Conservation (phyloP, 1,140 invertebrate species). For the Macrocentrus cingulum region DNA sequence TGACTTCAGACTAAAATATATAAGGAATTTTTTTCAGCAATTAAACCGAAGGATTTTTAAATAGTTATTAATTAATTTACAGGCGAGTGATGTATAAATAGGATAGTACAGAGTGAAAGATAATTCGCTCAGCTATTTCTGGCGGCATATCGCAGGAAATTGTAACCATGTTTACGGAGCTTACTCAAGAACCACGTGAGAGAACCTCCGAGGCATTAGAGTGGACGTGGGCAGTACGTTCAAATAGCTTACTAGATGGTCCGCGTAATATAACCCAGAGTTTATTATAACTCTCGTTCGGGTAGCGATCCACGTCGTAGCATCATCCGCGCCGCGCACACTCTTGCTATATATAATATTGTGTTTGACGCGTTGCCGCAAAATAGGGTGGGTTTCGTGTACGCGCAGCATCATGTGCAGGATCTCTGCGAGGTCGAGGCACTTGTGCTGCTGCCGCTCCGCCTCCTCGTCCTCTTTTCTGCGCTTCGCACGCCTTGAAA, state of each 20-base stretch:
- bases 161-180: no score
- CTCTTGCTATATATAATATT: no score
- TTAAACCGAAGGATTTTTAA: no score
- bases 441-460: not conserved
- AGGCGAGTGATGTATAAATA: no score
- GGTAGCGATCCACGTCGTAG: constrained; percentile 8
- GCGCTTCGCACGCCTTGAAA: no score
- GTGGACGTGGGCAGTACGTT: constrained; percentile 24
- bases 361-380: not conserved
- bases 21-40: no score
- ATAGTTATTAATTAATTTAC: no score
- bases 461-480: not conserved
- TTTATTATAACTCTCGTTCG: constrained; percentile 46
- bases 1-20: no score
- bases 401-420: no score
- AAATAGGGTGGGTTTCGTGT: not conserved
- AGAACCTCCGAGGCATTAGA: constrained; percentile 9
- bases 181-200: not conserved
- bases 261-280: constrained; percentile 41
- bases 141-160: not conserved
- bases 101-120: no score
- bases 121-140: no score
- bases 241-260: constrained; percentile 24
- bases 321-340: constrained; percentile 12
- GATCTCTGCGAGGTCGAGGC: not conserved